Evolutionary conservation across 2,888 invertebrate species (phyloP).

Genomic region (Mycogona germanica): DNA sequence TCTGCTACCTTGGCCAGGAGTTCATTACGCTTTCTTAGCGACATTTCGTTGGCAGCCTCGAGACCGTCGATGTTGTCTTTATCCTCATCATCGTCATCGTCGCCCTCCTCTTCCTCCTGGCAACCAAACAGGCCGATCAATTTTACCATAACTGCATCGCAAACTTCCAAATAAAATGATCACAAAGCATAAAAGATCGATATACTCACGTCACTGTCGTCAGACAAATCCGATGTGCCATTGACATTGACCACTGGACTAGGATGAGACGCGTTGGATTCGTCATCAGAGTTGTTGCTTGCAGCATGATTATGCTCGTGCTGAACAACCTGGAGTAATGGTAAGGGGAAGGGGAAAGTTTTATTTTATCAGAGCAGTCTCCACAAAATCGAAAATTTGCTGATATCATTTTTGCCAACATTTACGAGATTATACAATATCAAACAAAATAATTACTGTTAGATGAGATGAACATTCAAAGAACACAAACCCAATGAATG

Average conservation of each 20-base stretch:
- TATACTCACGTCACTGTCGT: constrained; percentile 2
- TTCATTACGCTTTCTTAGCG: constrained; percentile 13
- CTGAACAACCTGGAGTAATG: background rate
- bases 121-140: background rate
- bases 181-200: background rate
- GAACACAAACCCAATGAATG: background rate
- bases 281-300: background rate
- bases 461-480: background rate
- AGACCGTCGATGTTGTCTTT: background rate
- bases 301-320: background rate
- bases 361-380: too few species aligned
- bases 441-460: background rate
- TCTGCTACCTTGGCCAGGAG: constrained; percentile 16
- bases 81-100: constrained; percentile 9
- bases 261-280: background rate
- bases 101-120: background rate
- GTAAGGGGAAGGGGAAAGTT: too few species aligned
- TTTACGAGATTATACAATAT: too few species aligned
- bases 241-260: constrained; percentile 2
- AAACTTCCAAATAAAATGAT: background rate
- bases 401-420: too few species aligned
- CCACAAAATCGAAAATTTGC: too few species aligned
- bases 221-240: constrained; percentile 3
- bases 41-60: background rate
- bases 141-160: background rate